Conservation (phyloP, 1,140 invertebrate genomes). For the Brachionus sp. region DNA sequence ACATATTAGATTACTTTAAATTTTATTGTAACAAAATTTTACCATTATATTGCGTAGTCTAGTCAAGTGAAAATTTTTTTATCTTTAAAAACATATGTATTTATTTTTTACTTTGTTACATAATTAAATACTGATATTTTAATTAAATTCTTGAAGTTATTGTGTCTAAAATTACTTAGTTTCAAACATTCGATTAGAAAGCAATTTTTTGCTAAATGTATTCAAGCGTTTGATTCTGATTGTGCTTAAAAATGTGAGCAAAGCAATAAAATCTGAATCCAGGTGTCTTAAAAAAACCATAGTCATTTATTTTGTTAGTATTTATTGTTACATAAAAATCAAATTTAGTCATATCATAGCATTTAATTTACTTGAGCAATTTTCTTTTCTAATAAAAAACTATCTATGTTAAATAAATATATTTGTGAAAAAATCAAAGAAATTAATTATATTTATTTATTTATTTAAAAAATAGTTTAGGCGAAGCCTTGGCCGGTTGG, state of each 20-base stretch:
- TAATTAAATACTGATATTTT: conserved; percentile 7
- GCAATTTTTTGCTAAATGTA: neutral
- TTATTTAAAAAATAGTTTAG: no score
- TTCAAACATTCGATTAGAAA: neutral
- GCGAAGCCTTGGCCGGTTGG: no score
- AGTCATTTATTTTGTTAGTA: neutral
- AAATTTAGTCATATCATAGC: neutral
- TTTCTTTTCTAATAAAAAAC: no score
- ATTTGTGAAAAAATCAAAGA: no score
- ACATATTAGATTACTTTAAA: neutral
- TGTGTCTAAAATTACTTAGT: neutral
- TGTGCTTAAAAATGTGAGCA: neutral
- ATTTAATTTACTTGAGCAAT: neutral
- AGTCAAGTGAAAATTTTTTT: neutral
- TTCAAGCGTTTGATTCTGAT: neutral
- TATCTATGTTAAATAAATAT: no score
- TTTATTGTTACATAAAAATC: neutral
- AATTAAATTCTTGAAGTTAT: neutral
- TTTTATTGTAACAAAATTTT: neutral
- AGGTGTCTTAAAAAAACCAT: neutral
- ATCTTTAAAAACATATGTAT: neutral
- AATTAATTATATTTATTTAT: no score
- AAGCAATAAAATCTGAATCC: neutral
- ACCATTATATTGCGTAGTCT: neutral
- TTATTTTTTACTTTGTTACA: neutral